Conservation (phyloP, 1,140 invertebrate species). For the Drosophila sp. region DNA sequence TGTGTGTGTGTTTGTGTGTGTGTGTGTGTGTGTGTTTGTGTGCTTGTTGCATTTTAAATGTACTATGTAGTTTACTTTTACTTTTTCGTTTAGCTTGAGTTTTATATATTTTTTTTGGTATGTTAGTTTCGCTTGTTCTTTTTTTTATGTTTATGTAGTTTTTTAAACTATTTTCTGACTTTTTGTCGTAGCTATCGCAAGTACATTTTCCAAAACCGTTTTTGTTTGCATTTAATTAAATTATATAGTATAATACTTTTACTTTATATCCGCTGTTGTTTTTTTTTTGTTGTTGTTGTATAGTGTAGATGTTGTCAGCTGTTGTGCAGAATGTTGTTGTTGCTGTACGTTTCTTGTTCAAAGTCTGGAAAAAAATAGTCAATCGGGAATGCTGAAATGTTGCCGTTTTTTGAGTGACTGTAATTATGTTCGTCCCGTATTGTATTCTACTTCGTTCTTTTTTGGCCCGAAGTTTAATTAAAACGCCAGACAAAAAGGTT, state of each 20-base stretch:
- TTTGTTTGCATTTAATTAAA: constrained; percentile 84
- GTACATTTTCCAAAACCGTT: constrained; percentile 84
- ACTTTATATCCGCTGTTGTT: too few relatives aligned
- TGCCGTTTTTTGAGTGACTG: constrained; percentile 22
- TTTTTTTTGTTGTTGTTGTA: constrained; percentile 29
- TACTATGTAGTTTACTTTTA: constrained; percentile 47
- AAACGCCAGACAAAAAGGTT: constrained; percentile 61
- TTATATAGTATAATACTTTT: constrained; percentile 70
- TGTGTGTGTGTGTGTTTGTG: constrained; percentile 26
- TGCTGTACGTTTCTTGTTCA: constrained; percentile 15
- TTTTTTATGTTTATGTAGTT: constrained; percentile 68
- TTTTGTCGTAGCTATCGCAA: constrained; percentile 79
- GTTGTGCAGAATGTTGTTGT: constrained; percentile 17
- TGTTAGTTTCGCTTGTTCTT: constrained; percentile 56
- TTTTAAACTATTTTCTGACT: constrained; percentile 78
- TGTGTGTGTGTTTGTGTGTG: constrained; percentile 17
- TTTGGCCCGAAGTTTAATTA: constrained; percentile 70
- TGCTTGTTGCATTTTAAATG: constrained; percentile 55
- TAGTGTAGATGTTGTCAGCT: constrained; percentile 27
- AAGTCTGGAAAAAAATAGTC: constrained; percentile 1
- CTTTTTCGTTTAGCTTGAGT: constrained; percentile 51
- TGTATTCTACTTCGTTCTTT: constrained; percentile 36
- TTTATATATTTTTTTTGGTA: constrained; percentile 42
- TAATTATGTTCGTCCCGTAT: constrained; percentile 22
- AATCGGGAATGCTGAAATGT: constrained; percentile 27